These are phyloP conservation scores for Fopius arisanus DNA, from an alignment of 1,140 invertebrate genomes.

Conservation along the genomic window DNA sequence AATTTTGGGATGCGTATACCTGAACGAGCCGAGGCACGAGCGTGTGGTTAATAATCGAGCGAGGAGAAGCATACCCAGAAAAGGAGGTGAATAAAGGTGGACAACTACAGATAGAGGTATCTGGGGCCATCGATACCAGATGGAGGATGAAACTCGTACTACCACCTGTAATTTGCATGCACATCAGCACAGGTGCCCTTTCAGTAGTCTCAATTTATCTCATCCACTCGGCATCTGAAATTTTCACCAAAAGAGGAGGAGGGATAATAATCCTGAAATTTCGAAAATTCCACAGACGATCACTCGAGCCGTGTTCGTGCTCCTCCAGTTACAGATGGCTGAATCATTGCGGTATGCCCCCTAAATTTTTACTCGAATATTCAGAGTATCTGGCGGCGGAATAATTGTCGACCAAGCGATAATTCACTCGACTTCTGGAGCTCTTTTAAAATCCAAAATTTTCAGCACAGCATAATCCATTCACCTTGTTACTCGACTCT, in stretches of 20 bases:
- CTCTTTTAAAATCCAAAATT: neutral
- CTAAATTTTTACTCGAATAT: neutral
- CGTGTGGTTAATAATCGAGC: constrained; percentile 34
- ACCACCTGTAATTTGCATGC: constrained; percentile 31
- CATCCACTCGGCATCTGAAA: neutral
- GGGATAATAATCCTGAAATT: constrained; percentile 16
- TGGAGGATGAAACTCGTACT: constrained; percentile 31
- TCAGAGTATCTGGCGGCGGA: neutral
- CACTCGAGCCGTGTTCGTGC: neutral
- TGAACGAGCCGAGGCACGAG: constrained; percentile 18
- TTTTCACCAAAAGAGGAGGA: neutral
- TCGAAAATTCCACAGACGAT: constrained; percentile 4
- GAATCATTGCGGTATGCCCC: neutral
- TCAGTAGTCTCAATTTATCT: constrained; percentile 23
- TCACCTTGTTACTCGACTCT: neutral
- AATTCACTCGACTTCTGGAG: neutral
- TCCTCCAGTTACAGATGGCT: neutral
- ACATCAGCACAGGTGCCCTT: constrained; percentile 26
- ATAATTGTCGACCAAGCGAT: neutral
- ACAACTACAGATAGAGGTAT: neutral
- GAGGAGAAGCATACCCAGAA: neutral
- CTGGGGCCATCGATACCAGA: constrained; percentile 24
- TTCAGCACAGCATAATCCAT: neutral
- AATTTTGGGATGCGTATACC: constrained; percentile 20
- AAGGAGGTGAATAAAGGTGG: neutral